Conservation (phyloP, 2,797 vertebrate species). For the Hydrophis major region DNA sequence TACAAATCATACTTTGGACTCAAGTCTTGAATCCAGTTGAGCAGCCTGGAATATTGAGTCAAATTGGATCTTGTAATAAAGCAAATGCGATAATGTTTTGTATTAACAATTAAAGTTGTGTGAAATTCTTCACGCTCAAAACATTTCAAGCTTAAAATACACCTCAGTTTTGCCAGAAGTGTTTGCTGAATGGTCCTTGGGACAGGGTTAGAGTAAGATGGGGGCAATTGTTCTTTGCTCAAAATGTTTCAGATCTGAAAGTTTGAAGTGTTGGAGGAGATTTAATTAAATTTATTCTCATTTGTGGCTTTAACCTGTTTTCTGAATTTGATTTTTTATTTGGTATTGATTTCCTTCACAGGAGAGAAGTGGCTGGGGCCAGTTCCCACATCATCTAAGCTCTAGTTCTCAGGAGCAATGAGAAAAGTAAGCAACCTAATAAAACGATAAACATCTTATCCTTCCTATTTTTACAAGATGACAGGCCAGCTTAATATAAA, state of each 20-base stretch:
- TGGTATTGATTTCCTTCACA: conserved; percentile 62
- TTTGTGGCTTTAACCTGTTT: not conserved
- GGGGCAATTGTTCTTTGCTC: not conserved
- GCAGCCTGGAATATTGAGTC: not conserved
- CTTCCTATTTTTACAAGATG: not conserved
- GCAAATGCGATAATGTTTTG: not conserved
- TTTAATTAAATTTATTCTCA: not conserved
- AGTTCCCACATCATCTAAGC: conserved; percentile 61
- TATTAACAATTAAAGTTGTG: not conserved
- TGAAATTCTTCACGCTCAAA: not conserved
- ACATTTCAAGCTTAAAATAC: not conserved
- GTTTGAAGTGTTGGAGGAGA: not conserved
- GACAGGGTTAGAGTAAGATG: not conserved
- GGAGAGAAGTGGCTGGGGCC: conserved; percentile 93
- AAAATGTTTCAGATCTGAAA: not conserved
- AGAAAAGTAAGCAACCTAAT: not conserved
- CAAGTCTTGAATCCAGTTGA: not conserved
- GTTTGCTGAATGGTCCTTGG: not conserved
- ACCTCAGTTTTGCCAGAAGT: not conserved
- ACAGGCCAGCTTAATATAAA: not conserved
- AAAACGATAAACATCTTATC: not conserved
- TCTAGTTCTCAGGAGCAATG: conserved; percentile 22
- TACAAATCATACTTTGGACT: not conserved
- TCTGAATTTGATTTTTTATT: conserved; percentile 6
- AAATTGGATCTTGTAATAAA: not conserved